These are phyloP conservation scores for Apamea crenata DNA, from an alignment of 2,888 invertebrate species.

Conservation along the genomic window DNA sequence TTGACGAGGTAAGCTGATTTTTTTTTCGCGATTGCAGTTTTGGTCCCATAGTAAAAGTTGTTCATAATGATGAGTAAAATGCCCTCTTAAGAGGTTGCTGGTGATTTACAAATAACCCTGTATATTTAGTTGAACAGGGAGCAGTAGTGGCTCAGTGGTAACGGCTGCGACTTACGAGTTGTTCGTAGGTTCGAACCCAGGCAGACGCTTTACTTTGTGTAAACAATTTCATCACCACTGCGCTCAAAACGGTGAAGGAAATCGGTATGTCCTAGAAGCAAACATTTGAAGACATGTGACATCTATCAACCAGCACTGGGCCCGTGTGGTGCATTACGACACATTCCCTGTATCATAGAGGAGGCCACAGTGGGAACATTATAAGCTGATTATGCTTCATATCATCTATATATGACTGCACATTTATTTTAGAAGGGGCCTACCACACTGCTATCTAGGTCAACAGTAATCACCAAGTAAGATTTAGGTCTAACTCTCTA, in stretches of 20 bases:
- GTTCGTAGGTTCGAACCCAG: no score
- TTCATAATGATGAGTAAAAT: no score
- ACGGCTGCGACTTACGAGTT: no score
- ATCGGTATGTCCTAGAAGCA: neutral
- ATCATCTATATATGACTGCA: neutral
- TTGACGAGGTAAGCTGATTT: no score
- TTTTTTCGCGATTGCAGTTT: no score
- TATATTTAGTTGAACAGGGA: no score
- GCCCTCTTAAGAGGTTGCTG: no score
- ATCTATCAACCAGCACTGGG: no score
- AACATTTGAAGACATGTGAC: no score
- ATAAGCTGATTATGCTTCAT: neutral
- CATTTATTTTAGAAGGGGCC: neutral
- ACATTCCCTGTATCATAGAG: neutral
- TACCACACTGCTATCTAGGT: constrained; percentile 15
- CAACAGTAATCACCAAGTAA: constrained; percentile 23
- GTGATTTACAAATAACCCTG: no score
- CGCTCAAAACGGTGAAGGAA: neutral
- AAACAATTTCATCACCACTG: neutral
- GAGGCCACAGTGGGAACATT: neutral
- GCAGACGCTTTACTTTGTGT: neutral
- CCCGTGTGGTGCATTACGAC: neutral
- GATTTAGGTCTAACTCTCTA: constrained; percentile 1
- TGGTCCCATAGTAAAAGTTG: no score
- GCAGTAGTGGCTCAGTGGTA: no score